Conservation (phyloP, 2,797 vertebrate genomes). For the Otolemur crassicaudatus region DNA sequence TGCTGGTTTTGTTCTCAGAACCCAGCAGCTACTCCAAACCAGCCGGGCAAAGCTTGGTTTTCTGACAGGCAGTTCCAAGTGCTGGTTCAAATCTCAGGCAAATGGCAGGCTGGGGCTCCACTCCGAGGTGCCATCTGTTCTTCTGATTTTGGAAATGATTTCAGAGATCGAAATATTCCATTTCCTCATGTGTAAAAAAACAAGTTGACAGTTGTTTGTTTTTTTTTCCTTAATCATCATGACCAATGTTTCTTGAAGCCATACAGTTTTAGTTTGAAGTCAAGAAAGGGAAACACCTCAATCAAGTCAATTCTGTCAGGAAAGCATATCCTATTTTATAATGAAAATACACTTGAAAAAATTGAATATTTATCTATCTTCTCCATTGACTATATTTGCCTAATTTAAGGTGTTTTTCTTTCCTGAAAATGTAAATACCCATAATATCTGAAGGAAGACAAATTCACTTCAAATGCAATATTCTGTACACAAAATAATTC, state of each 20-base stretch:
- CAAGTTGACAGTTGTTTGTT: slow-evolving; percentile 12
- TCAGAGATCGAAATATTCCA: slow-evolving; percentile 60
- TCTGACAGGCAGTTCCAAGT: slow-evolving; percentile 34
- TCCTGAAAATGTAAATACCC: not conserved
- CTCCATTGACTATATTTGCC: not conserved
- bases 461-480: not conserved
- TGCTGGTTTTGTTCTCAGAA: slow-evolving; percentile 35
- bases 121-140: slow-evolving; percentile 75
- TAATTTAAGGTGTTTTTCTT: not conserved
- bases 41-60: slow-evolving; percentile 36
- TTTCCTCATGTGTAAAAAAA: slow-evolving; percentile 62
- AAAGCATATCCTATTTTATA: slow-evolving; percentile 8
- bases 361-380: not conserved
- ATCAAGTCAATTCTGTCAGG: slow-evolving; percentile 32
- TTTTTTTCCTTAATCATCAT: slow-evolving; percentile 46
- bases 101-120: slow-evolving; percentile 62
- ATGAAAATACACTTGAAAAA: slow-evolving; percentile 19
- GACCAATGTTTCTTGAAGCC: slow-evolving; percentile 57
- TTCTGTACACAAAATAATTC: not conserved
- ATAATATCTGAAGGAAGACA: not conserved
- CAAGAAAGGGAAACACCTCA: not conserved
- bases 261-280: slow-evolving; percentile 34
- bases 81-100: slow-evolving; percentile 72
- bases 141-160: slow-evolving; percentile 76
- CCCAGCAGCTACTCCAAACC: not conserved